These are phyloP conservation scores for Magallana nippona DNA, from an alignment of 2,888 invertebrate species.

Conservation along the genomic window DNA sequence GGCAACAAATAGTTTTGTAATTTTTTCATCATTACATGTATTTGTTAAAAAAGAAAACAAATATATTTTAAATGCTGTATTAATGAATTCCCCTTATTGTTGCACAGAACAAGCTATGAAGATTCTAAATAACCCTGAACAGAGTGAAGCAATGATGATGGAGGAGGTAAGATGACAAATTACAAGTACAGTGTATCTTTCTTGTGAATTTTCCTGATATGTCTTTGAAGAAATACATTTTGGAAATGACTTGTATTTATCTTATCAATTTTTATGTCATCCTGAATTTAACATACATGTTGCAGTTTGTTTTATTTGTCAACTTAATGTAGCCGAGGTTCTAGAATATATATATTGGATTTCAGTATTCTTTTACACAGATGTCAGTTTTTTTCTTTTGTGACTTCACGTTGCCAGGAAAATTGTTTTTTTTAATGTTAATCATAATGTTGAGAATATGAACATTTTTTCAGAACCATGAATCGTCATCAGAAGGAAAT, in stretches of 20 bases:
- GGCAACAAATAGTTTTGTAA: not conserved
- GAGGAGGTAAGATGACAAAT: slow-evolving; percentile 29
- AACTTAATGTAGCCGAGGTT: too few relatives aligned
- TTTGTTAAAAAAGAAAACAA: too few relatives aligned
- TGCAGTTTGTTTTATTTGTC: too few relatives aligned
- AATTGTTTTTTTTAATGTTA: not conserved
- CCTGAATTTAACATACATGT: too few relatives aligned
- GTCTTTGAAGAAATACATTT: not conserved
- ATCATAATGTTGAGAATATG: not conserved
- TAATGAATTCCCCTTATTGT: not conserved
- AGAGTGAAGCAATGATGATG: slow-evolving; percentile 48
- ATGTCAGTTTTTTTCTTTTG: not conserved
- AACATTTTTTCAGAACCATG: not conserved
- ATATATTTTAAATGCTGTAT: not conserved
- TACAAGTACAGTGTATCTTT: not conserved
- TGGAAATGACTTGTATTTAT: too few relatives aligned
- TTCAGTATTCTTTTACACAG: not conserved
- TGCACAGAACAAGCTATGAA: slow-evolving; percentile 72
- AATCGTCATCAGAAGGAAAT: slow-evolving; percentile 24
- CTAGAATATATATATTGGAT: too few relatives aligned
- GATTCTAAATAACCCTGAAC: slow-evolving; percentile 66
- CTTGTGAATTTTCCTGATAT: not conserved
- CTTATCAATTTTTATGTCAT: too few relatives aligned
- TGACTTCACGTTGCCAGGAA: too few relatives aligned
- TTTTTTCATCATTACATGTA: not conserved